Conservation (phyloP, 1,140 invertebrate genomes). For the Lepidurus couesii region DNA sequence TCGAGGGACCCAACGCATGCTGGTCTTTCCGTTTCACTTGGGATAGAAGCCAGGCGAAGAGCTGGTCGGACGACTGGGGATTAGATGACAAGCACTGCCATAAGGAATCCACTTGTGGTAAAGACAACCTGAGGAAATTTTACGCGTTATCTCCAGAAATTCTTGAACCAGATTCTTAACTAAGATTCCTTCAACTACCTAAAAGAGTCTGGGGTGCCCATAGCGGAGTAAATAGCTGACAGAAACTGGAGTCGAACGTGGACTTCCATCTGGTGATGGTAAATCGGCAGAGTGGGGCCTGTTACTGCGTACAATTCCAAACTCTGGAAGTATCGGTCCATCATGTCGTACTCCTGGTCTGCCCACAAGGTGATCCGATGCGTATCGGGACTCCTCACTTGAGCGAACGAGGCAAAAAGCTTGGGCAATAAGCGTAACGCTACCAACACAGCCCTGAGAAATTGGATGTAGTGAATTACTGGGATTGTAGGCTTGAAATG, state of each 20-base stretch:
- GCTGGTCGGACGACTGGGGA: slow-evolving; percentile 75
- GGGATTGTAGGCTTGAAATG: slow-evolving; percentile 35
- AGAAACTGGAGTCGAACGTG: slow-evolving; percentile 85
- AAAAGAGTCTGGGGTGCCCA: slow-evolving; percentile 82
- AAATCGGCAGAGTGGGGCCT: slow-evolving; percentile 48
- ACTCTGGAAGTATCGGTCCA: slow-evolving; percentile 86
- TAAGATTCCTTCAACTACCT: slow-evolving; percentile 46
- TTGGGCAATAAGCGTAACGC: slow-evolving; percentile 82
- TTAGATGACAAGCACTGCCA: slow-evolving; percentile 85
- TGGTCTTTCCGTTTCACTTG: slow-evolving; percentile 67
- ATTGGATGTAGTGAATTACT: slow-evolving; percentile 34
- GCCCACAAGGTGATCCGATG: slow-evolving; percentile 80
- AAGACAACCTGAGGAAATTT: slow-evolving; percentile 57
- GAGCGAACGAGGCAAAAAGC: slow-evolving; percentile 83
- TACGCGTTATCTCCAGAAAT: too few relatives aligned
- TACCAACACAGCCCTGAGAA: slow-evolving; percentile 71
- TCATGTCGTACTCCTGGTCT: slow-evolving; percentile 81
- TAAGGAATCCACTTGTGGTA: slow-evolving; percentile 81
- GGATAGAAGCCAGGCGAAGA: slow-evolving; percentile 83
- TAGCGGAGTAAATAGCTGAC: slow-evolving; percentile 81
- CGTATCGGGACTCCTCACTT: slow-evolving; percentile 64
- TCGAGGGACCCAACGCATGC: slow-evolving; percentile 78
- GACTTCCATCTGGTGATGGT: slow-evolving; percentile 81
- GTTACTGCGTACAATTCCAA: slow-evolving; percentile 47
- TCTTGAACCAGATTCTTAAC: neutral